phyloP scores from a whole-genome alignment of 2,113 vertebrate genomes.

The Gulo gulo region DNA sequence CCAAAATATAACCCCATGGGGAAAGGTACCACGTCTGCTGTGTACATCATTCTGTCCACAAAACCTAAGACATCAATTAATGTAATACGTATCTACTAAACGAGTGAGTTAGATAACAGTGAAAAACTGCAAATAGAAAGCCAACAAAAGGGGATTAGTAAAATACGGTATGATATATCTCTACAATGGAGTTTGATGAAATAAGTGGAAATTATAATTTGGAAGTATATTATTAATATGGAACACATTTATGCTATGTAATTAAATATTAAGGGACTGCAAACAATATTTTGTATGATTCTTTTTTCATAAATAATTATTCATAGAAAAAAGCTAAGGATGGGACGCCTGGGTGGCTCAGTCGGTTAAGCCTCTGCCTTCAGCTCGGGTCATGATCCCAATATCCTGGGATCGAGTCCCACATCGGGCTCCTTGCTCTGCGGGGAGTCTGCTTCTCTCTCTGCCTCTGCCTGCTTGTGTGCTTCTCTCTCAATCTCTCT shows the following conservation, averaged over 20 bases:
- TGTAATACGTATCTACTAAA: not conserved
- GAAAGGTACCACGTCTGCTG: not conserved
- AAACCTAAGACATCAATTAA: not conserved
- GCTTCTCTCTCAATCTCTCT: no score
- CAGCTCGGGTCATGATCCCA: no score
- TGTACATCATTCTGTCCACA: not conserved
- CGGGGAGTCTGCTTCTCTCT: no score
- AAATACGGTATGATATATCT: not conserved
- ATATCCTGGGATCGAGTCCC: no score
- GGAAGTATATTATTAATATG: not conserved
- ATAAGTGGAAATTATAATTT: slow-evolving; percentile 9
- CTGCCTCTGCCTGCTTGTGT: no score
- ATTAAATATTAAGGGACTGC: not conserved
- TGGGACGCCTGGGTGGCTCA: no score
- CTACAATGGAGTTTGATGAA: not conserved
- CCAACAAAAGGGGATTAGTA: not conserved
- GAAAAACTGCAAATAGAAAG: not conserved
- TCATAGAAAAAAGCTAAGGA: not conserved
- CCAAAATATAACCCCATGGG: not conserved
- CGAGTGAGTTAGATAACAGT: not conserved
- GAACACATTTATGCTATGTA: not conserved
- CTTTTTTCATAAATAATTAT: not conserved
- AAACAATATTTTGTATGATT: not conserved
- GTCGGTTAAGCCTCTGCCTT: no score
- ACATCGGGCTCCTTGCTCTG: no score